Conservation (phyloP, 2,888 invertebrate genomes). For the Yponomeuta plumbellus region DNA sequence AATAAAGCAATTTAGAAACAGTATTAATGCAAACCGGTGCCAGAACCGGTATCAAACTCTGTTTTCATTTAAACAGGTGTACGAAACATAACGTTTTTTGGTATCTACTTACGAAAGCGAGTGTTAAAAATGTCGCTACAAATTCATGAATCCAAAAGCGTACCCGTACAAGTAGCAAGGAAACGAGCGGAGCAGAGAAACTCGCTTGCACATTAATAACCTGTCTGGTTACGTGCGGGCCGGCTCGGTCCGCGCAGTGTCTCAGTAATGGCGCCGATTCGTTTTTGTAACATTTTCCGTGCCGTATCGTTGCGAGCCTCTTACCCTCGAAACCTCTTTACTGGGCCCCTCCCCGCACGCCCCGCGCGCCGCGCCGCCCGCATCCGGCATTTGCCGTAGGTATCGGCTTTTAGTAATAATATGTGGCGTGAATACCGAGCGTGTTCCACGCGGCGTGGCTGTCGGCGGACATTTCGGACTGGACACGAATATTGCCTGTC, state of each 20-base stretch:
- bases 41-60: no score
- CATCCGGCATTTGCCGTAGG: background rate
- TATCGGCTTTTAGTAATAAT: conserved; percentile 5
- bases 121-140: no score
- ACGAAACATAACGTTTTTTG: no score
- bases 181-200: background rate
- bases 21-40: no score
- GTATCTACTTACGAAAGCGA: no score
- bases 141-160: no score
- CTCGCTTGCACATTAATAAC: background rate
- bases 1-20: no score
- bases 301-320: background rate
- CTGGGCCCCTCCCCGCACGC: background rate
- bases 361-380: background rate
- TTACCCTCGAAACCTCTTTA: conserved; percentile 1
- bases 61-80: no score
- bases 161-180: no score
- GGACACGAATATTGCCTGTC: background rate
- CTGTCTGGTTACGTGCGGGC: background rate
- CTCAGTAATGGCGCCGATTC: background rate
- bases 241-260: background rate
- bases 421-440: conserved; percentile 7
- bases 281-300: background rate
- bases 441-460: background rate
- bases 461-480: background rate